Evolutionary conservation across 2,888 invertebrate species (phyloP).

Genomic region (Eurois occulta): DNA sequence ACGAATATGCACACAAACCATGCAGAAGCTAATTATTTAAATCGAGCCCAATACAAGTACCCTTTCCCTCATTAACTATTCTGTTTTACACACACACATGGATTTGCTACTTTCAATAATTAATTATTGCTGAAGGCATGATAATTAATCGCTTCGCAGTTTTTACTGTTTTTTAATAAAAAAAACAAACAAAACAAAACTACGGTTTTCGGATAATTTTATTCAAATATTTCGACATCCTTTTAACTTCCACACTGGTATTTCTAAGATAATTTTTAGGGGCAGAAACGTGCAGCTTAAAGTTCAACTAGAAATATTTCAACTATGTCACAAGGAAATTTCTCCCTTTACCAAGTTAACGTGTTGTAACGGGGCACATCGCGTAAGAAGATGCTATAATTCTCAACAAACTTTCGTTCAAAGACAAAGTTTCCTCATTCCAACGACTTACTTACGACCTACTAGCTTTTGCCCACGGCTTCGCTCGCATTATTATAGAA

Average conservation of each 20-base stretch:
- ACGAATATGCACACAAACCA: neutral
- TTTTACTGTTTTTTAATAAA: too few relatives aligned
- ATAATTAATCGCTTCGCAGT: neutral
- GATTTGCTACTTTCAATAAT: neutral
- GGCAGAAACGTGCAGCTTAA: neutral
- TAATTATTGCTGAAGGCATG: neutral
- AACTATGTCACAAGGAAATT: neutral
- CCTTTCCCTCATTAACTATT: neutral
- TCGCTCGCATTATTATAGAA: too few relatives aligned
- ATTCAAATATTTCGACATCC: neutral
- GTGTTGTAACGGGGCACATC: too few relatives aligned
- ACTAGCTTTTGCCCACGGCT: too few relatives aligned
- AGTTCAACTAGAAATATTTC: neutral
- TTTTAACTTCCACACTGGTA: too few relatives aligned
- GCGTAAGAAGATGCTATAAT: neutral
- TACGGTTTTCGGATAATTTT: too few relatives aligned
- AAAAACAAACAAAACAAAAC: too few relatives aligned
- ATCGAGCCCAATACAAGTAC: neutral
- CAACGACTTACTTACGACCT: neutral
- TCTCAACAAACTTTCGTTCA: neutral
- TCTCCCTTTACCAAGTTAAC: neutral
- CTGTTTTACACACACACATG: too few relatives aligned
- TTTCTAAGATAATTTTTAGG: neutral
- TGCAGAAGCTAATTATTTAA: neutral
- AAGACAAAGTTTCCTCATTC: neutral